Percentiles rank a stretch among this genome's conserved stretches.
phyloP scores from a whole-genome alignment of 1,140 invertebrate genomes.

The Cotesia glomerata region DNA sequence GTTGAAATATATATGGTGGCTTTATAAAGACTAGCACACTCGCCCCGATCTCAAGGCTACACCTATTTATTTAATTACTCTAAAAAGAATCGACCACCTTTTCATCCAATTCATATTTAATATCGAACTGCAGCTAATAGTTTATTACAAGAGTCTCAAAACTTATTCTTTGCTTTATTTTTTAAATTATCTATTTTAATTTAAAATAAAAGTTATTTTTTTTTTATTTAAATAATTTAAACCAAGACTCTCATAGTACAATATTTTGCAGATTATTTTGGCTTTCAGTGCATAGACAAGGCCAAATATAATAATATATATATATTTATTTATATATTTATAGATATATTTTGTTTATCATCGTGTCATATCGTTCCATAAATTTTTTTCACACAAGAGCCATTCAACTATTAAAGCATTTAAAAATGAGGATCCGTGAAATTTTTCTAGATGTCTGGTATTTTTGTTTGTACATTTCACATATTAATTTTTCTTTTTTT shows the following conservation, averaged over 20 bases:
- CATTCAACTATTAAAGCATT: slow-evolving; percentile 25
- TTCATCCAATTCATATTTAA: not conserved
- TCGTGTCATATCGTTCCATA: not conserved
- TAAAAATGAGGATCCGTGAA: slow-evolving; percentile 21
- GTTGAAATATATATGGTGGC: slow-evolving; percentile 43
- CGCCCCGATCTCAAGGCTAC: slow-evolving; percentile 33
- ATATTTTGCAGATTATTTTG: not conserved
- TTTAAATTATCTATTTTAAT: too few species aligned
- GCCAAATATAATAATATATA: slow-evolving; percentile 11
- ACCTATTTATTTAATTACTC: slow-evolving; percentile 17
- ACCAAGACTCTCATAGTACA: not conserved
- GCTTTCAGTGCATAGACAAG: slow-evolving; percentile 16
- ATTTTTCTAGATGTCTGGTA: slow-evolving; percentile 2
- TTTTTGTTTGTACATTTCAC: slow-evolving; percentile 20
- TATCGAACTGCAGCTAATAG: slow-evolving; percentile 27
- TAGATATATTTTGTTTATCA: not conserved
- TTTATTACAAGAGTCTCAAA: not conserved
- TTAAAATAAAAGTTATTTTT: not conserved
- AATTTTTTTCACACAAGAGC: slow-evolving; percentile 24
- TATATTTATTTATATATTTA: not conserved
- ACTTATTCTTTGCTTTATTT: not conserved
- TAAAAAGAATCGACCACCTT: slow-evolving; percentile 17
- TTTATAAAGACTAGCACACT: slow-evolving; percentile 53
- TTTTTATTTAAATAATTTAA: not conserved
- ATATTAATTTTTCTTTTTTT: not conserved